Evolutionary conservation across 2,113 vertebrate genomes (phyloP), one percentile per base, ranked within the genome.

Genomic region (Chinchilla lanigera): DNA sequence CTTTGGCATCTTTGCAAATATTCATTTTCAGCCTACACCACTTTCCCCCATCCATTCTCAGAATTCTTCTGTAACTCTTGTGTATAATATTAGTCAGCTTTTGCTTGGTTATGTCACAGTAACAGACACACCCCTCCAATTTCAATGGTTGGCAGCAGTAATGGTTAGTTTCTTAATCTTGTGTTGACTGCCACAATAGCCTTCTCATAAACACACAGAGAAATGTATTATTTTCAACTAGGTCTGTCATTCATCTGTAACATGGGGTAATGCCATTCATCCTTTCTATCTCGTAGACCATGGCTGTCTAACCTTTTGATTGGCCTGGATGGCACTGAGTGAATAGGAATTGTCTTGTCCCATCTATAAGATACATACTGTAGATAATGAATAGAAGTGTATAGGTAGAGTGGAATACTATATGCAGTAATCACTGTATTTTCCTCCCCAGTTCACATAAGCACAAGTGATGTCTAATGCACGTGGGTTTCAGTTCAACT

Each of bases 71-170:
- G 7, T 35, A 35, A 81, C n/a, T 54, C 35, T 58, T 50, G 14
- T 1, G 13, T 17, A 1, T 0, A 33, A 26, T 17, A 22, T 44
- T 2, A 17, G 22, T 65, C 20, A 52, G 63, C 10, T 86, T 88
- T 63, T 85, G 13, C 69, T 83, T 63, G 63, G 47, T 44, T 91
- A 75, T 7, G 50, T 16, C 50, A 33, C 8, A 50, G 11, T 44
- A 52, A 60, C 19, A 71, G 38, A 71, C 12, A 0, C 3, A 5
- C 22, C 13, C 4, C 6, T 12, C 22, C 10, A 0, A 56, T 44
- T 35, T 58, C 44, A 65, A 4, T 3, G 30, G 4, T 8, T n/a
- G 60, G 24, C 13, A 17, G 30, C 17, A 33, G 17, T 52, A 38
- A 83, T 47, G 4, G 5, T 38, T 44, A 54, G 11, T 7, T 60